phyloP scores from a whole-genome alignment of 1,140 invertebrate species.

The Tetragnatha versicolor region DNA sequence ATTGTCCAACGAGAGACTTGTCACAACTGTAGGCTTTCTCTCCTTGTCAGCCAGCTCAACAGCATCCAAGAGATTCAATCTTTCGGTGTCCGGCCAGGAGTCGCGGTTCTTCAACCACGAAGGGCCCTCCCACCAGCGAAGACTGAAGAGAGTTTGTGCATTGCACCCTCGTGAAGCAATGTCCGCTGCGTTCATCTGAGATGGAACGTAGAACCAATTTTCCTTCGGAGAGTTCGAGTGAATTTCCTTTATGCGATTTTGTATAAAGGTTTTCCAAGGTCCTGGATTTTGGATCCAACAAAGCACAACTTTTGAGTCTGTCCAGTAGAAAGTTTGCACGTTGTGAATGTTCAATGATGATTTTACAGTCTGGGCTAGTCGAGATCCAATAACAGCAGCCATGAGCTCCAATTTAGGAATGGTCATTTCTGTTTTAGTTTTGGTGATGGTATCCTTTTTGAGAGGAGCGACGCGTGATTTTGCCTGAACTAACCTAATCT shows the following conservation, averaged over 20 bases:
- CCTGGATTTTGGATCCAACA: slow-evolving; percentile 1
- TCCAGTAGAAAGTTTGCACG: neutral
- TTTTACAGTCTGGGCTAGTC: neutral
- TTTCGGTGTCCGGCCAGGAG: neutral
- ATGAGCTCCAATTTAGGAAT: slow-evolving; percentile 7
- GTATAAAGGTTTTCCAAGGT: neutral
- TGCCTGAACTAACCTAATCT: neutral
- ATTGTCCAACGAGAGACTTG: neutral
- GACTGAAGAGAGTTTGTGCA: neutral
- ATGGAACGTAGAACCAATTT: neutral
- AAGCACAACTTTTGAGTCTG: neutral
- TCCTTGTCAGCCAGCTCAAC: neutral
- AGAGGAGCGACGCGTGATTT: slow-evolving; percentile 1
- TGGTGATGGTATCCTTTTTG: neutral
- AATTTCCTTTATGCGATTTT: neutral
- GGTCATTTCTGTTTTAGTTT: neutral
- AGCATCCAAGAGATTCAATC: neutral
- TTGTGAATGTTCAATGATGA: slow-evolving; percentile 1
- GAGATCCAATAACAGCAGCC: neutral
- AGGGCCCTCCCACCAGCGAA: neutral
- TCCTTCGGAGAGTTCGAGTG: neutral
- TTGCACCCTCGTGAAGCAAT: neutral
- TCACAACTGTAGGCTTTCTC: neutral
- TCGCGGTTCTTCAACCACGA: neutral
- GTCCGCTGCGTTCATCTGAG: neutral